Conservation (phyloP, 2,797 vertebrate species). For the Lepilemur septentrionalis region DNA sequence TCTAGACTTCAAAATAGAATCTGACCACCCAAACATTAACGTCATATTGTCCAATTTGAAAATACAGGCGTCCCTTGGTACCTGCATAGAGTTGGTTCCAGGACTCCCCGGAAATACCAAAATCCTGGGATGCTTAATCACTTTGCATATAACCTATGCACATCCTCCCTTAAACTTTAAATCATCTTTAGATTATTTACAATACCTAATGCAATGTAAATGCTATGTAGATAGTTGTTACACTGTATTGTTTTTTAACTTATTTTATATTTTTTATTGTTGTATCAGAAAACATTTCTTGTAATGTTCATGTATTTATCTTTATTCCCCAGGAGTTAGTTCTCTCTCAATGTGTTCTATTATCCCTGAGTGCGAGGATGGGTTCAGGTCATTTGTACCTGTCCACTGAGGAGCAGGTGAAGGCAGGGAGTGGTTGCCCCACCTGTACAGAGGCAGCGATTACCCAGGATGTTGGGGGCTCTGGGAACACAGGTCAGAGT, state of each 20-base stretch:
- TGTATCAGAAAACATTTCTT: neutral
- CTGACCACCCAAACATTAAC: slow-evolving; percentile 59
- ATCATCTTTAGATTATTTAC: neutral
- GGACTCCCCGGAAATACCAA: neutral
- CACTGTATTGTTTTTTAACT: neutral
- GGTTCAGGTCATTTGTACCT: neutral
- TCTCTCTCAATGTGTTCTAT: neutral
- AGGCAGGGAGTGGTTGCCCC: neutral
- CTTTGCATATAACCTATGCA: neutral
- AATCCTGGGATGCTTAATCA: neutral
- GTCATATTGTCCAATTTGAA: slow-evolving; percentile 54
- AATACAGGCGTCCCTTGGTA: neutral
- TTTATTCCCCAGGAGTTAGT: neutral
- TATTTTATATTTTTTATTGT: neutral
- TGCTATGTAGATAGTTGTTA: neutral
- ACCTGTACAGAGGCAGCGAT: neutral
- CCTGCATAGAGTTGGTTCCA: neutral
- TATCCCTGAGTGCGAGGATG: neutral
- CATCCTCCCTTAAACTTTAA: neutral
- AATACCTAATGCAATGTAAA: neutral
- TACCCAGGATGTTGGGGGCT: neutral
- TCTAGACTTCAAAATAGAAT: slow-evolving; percentile 67
- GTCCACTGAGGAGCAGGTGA: neutral
- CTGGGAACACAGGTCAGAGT: neutral
- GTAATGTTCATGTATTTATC: neutral